Base-by-base conservation (phyloP, 2,113 vertebrate genomes). In the Spizaetus ornatus region DNA sequence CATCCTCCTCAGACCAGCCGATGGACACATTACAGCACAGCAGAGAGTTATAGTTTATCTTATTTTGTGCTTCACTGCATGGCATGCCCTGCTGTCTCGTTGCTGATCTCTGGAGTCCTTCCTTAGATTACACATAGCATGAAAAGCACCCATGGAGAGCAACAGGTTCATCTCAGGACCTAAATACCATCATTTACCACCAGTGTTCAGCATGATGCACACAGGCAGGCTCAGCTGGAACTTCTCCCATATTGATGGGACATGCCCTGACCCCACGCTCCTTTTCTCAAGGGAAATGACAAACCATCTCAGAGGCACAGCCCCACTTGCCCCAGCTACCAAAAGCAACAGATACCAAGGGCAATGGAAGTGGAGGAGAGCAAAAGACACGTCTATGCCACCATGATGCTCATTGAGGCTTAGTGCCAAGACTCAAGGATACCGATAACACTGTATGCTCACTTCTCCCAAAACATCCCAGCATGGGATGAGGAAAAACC, bases 201-300 rank as follows among this genome's bases (percentile, higher is more conserved):
- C 1, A 1, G 38, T 18, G 16, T 17, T 70, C 18, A 36, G 32
- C 7, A 11, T 2, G 21, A n/a, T 10, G 8, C n/a, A 40, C 14
- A 8, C 8, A 56, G 29, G 14, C 38, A 70, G 74, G 74, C 65
- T 50, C 59, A 93, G 70, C 50, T 70, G 45, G 45, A 62, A 19
- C 55, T 78, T 82, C 36, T 55, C 36, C 56, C 29, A 1, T 38
- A 36, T 7, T 47, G 40, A 40, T 58, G 45, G 42, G 36, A 21
- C 14, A 10, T 38, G 40, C 43, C 66, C 50, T 70, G 66, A 82
- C 36, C 56, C 11, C 55, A 62, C 0, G 0, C 61, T 74, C 25
- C 31, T 79, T 48, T 67, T 38, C 77, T 45, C 40, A 38, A 32
- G 40, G 71, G 40, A 65, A 40, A 50, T 5, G 20, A 66, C 25